A percentile compares a stretch with the other conserved stretches of the same genome.
These are phyloP conservation scores for Hemaris fuciformis DNA, from an alignment of 2,888 invertebrate genomes.

Conservation along the genomic window DNA sequence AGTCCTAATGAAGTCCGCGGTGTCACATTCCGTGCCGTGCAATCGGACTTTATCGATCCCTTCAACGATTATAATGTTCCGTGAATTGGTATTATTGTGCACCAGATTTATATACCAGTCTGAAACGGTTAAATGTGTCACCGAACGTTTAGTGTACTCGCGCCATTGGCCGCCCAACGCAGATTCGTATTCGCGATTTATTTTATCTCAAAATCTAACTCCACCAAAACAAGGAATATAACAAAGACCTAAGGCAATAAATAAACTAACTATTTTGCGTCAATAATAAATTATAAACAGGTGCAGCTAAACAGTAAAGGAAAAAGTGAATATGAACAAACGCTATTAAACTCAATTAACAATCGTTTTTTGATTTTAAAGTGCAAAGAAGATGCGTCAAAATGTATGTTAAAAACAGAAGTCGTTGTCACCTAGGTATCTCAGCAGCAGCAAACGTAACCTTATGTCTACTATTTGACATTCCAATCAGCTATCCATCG, in stretches of 20 bases:
- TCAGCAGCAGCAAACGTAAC: too few relatives aligned
- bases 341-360: neutral
- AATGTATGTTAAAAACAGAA: too few relatives aligned
- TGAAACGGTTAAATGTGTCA: constrained; percentile 2
- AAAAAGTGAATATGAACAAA: neutral
- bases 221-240: constrained; percentile 1
- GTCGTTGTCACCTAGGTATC: too few relatives aligned
- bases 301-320: neutral
- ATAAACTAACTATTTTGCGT: neutral
- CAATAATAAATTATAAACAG: neutral
- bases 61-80: constrained; percentile 25
- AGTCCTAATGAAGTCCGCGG: constrained; percentile 18
- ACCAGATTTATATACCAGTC: constrained; percentile 22
- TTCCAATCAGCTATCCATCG: neutral
- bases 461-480: too few relatives aligned
- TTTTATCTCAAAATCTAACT: neutral
- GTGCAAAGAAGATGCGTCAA: too few relatives aligned
- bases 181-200: constrained; percentile 3
- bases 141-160: constrained; percentile 3
- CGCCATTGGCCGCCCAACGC: constrained; percentile 5
- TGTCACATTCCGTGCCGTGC: constrained; percentile 22
- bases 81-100: constrained; percentile 23
- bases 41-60: constrained; percentile 26
- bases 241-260: neutral
- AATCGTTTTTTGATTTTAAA: too few relatives aligned